phyloP scores from a whole-genome alignment of 2,797 vertebrate species.

The Pteronotus mesoamericanus region DNA sequence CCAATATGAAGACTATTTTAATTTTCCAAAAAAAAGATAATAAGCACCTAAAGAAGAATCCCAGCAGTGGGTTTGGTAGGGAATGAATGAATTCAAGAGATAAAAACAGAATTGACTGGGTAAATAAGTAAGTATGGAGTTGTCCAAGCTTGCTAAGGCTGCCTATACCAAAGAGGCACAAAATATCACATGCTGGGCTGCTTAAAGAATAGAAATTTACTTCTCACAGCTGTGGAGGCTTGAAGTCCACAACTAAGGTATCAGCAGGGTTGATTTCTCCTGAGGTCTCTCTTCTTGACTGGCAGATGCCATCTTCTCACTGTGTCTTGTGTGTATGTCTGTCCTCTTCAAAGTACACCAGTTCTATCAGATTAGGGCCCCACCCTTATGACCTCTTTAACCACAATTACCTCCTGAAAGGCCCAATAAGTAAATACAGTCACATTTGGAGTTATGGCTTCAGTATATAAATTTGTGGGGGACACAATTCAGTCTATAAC shows the following conservation, averaged over 20 bases:
- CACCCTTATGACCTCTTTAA: not conserved
- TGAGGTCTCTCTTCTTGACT: not conserved
- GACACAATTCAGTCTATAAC: not conserved
- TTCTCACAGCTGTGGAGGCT: not conserved
- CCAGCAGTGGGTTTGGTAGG: not conserved
- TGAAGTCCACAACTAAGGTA: not conserved
- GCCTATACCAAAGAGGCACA: not conserved
- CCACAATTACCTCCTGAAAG: not conserved
- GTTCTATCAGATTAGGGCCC: not conserved
- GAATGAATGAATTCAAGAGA: not conserved
- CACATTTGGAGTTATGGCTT: not conserved
- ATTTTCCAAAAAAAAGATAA: not conserved
- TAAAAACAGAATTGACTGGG: fast-evolving
- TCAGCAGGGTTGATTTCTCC: not conserved
- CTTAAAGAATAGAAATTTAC: not conserved
- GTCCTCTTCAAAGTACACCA: not conserved
- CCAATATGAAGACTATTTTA: not conserved
- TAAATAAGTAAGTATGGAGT: too few species aligned
- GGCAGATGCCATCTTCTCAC: not conserved
- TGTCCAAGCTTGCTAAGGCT: not conserved
- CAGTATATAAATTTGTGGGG: not conserved
- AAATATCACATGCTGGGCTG: not conserved
- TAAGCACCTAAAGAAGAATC: not conserved
- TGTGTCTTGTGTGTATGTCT: not conserved
- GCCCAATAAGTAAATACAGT: not conserved